Conservation (phyloP, 2,113 vertebrate genomes). For the Oenanthe melanoleuca region DNA sequence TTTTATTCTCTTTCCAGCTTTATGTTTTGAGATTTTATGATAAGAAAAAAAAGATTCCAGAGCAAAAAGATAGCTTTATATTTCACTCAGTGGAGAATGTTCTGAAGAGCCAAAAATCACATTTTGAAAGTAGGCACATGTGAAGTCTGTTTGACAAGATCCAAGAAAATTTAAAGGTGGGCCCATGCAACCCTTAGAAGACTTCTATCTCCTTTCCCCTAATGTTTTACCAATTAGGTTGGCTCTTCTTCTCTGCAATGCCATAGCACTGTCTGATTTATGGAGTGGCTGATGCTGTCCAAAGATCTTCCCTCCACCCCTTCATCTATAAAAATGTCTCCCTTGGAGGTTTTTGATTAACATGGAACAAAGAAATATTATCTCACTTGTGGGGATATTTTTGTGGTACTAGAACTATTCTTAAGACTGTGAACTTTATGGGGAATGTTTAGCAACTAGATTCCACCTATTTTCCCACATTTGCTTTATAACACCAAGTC, state of each 20-base stretch:
- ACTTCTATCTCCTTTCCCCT: background rate
- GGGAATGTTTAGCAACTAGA: background rate
- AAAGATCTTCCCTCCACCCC: background rate
- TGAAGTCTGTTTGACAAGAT: background rate
- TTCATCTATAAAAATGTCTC: background rate
- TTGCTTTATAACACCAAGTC: background rate
- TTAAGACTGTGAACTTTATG: constrained; percentile 32
- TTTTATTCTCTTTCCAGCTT: background rate
- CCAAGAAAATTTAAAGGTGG: background rate
- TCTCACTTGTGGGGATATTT: constrained; percentile 23
- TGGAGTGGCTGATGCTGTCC: background rate
- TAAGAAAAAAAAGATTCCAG: background rate
- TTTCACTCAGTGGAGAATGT: background rate
- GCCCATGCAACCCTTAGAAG: background rate
- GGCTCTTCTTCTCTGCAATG: background rate
- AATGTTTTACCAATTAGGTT: background rate
- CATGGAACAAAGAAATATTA: background rate
- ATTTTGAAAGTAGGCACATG: background rate
- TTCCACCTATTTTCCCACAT: constrained; percentile 43
- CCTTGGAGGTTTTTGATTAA: constrained; percentile 40
- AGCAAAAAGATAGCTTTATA: background rate
- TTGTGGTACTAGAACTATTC: background rate
- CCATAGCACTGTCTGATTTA: background rate
- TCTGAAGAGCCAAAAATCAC: background rate
- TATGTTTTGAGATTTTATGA: background rate